Conservation (phyloP, 2,113 vertebrate genomes). For the Apus apus region DNA sequence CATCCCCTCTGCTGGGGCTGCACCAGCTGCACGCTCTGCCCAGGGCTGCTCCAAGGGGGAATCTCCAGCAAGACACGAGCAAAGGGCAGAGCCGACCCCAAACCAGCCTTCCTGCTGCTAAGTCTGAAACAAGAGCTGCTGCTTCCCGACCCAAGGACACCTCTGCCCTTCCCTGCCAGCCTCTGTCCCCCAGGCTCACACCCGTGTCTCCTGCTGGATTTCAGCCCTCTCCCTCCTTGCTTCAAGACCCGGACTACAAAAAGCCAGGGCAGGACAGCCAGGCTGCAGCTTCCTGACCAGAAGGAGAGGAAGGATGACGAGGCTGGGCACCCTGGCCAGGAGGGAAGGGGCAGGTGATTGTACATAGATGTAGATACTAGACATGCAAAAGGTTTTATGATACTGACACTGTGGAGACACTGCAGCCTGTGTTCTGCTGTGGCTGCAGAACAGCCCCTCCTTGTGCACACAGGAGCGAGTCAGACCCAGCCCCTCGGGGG, state of each 20-base stretch:
- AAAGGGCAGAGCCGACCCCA: neutral
- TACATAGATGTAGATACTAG: conserved; percentile 24
- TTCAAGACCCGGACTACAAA: neutral
- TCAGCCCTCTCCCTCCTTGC: neutral
- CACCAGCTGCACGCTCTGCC: rapidly evolving
- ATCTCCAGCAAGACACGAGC: rapidly evolving
- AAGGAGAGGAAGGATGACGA: rapidly evolving
- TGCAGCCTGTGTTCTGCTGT: neutral
- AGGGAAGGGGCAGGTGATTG: neutral
- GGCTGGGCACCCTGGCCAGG: neutral
- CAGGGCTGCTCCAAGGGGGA: neutral
- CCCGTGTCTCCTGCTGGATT: rapidly evolving
- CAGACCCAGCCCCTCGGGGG: rapidly evolving
- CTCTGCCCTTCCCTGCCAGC: neutral
- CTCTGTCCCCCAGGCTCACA: neutral
- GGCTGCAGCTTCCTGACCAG: neutral
- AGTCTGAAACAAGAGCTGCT: neutral
- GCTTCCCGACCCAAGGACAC: neutral
- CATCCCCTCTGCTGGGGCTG: neutral
- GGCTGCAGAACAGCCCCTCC: neutral
- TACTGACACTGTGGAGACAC: neutral
- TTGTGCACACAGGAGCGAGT: rapidly evolving
- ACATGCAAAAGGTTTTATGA: rapidly evolving
- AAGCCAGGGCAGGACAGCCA: neutral
- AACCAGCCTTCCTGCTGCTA: rapidly evolving